Percentiles rank a stretch among this genome's conserved stretches.
phyloP scores from a whole-genome alignment of 2,888 invertebrate species.

The Neria commutata region DNA sequence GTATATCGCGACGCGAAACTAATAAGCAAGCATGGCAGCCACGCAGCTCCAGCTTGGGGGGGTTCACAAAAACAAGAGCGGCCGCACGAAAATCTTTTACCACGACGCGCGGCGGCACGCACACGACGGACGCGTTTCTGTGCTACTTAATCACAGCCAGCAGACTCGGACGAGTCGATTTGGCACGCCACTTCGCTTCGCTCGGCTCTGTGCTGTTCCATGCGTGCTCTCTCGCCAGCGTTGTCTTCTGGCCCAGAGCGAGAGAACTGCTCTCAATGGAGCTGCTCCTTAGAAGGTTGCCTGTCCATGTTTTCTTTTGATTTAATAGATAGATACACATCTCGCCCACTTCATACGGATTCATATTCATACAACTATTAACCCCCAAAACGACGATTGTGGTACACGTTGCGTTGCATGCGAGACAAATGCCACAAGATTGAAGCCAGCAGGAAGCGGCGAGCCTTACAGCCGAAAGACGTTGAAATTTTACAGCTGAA shows the following conservation, averaged over 20 bases:
- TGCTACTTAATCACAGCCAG: background rate
- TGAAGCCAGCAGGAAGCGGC: background rate
- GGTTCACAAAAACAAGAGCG: conserved; percentile 22
- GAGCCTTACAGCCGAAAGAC: background rate
- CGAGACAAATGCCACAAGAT: background rate
- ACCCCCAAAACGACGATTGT: conserved; percentile 23
- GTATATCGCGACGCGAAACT: background rate
- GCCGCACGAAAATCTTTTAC: background rate
- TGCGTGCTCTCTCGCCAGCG: background rate
- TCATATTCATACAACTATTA: conserved; percentile 30
- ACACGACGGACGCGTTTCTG: conserved; percentile 23
- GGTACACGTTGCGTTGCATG: background rate
- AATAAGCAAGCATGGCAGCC: conserved; percentile 24
- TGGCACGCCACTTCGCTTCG: background rate
- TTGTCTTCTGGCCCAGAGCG: background rate
- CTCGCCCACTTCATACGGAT: conserved; percentile 25
- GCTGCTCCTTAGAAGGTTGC: background rate
- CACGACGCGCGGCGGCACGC: background rate
- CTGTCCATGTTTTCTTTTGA: conserved; percentile 1
- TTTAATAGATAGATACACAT: conserved; percentile 30
- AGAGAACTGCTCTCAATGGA: background rate
- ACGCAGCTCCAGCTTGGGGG: conserved; percentile 6
- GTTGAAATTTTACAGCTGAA: background rate
- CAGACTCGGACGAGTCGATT: background rate
- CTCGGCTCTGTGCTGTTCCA: background rate